Conservation (phyloP, 2,888 invertebrate genomes). For the Melinopterus prodromus region DNA sequence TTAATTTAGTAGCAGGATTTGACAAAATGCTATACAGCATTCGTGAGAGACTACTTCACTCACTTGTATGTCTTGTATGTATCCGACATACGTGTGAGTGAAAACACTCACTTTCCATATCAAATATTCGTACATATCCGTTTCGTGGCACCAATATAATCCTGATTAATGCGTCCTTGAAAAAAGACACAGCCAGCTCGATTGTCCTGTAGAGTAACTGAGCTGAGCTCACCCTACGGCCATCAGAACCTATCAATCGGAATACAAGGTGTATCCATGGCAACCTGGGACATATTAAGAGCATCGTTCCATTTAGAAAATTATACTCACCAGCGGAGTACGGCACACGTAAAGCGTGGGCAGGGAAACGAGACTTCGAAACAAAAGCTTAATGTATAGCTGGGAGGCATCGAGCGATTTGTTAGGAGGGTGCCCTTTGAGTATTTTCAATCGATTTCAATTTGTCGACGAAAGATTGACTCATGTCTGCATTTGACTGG, state of each 20-base stretch:
- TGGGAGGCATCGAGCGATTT: background rate
- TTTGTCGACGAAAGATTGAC: background rate
- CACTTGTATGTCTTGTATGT: no score
- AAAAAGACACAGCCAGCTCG: background rate
- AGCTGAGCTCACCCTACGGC: background rate
- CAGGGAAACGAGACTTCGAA: background rate
- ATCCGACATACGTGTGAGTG: no score
- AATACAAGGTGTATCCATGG: background rate
- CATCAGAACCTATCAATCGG: slow-evolving; percentile 4
- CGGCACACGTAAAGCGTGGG: no score
- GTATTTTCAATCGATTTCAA: background rate
- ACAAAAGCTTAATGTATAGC: background rate
- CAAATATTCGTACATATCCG: no score
- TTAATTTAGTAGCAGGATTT: no score
- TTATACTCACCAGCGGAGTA: background rate
- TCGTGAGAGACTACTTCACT: no score
- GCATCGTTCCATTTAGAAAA: background rate
- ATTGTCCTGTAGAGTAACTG: background rate
- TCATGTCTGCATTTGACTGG: no score
- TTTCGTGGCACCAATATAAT: no score
- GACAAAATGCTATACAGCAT: no score
- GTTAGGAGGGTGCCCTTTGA: background rate
- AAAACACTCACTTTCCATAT: no score
- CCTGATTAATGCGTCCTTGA: no score
- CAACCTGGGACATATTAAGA: background rate